Evolutionary conservation across 2,113 vertebrate genomes (phyloP), one percentile per base, ranked within the genome.

Genomic region (Serinus canaria): DNA sequence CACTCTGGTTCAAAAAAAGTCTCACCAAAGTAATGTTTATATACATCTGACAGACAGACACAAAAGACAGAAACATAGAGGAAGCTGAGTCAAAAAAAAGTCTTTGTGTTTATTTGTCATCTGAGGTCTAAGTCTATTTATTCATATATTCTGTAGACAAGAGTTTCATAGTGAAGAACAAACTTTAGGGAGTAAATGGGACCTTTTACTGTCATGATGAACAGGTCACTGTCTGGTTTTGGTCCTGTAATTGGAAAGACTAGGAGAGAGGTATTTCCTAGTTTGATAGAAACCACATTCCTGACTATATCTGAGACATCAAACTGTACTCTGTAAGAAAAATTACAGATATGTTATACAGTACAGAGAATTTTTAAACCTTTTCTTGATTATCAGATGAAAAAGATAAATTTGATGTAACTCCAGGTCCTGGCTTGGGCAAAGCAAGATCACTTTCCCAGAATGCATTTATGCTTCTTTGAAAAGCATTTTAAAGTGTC

Each of bases 401-500:
- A 60, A 87, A 93, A 47, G 55, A 50, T 15, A 0, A 74, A 66
- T 73, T 72, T 58, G 5, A 33, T 90, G 6, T 39, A 66, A 67
- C 21, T 80, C 43, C 63, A 85, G 62, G 19, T 67, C 59, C 64
- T 27, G 7, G 16, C 31, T 89, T 83, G 89, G 74, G 64, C 49
- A 92, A 87, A 89, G 37, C 31, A 80, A 83, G 17, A 63, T 9
- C 27, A 27, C n/a, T 79, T 94, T 92, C 28, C 62, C 47, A 46
- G 85, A 78, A 85, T 39, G 23, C 43, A 82, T 52, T 56, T 60
- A n/a, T 18, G 12, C 78, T 87, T 60, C 73, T 78, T 63, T 79
- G 31, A 60, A 82, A 87, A 87, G 31, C 7, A 53, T 82, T 91
- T 95, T 44, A 35, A 78, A 55, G 7, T 60, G 7, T 68, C n/a